Evolutionary conservation across 2,888 invertebrate species (phyloP).

Genomic region (Acleris holmiana): DNA sequence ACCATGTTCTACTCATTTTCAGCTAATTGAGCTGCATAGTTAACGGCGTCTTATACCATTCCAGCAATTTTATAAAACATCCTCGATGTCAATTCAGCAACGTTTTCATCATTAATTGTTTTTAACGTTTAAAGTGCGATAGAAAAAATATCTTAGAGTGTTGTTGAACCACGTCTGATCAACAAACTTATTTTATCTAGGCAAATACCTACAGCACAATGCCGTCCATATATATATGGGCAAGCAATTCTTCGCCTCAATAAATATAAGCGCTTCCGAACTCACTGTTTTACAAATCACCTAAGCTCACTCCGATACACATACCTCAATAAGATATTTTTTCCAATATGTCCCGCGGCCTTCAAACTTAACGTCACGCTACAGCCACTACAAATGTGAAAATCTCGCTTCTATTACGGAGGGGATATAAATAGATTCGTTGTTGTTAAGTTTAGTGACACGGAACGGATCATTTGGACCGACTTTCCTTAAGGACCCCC

Average conservation of each 20-base stretch:
- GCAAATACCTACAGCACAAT: too few relatives aligned
- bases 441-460: neutral
- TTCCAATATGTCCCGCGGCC: constrained; percentile 20
- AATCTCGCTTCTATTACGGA: constrained; percentile 14
- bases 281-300: neutral
- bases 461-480: neutral
- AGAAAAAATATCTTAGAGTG: too few relatives aligned
- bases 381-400: constrained; percentile 21
- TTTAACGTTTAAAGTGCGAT: too few relatives aligned
- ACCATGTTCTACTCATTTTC: too few relatives aligned
- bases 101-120: too few relatives aligned
- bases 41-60: too few relatives aligned
- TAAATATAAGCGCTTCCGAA: neutral
- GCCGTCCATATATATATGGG: too few relatives aligned
- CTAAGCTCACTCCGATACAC: constrained; percentile 12
- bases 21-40: too few relatives aligned
- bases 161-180: too few relatives aligned
- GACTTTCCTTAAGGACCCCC: neutral
- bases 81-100: too few relatives aligned
- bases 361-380: constrained; percentile 31
- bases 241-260: neutral
- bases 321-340: constrained; percentile 15
- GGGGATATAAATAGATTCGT: constrained; percentile 17
- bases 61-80: too few relatives aligned
- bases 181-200: too few relatives aligned